Conservation (phyloP, 2,113 vertebrate species). For the Dendropsophus ebraccatus region DNA sequence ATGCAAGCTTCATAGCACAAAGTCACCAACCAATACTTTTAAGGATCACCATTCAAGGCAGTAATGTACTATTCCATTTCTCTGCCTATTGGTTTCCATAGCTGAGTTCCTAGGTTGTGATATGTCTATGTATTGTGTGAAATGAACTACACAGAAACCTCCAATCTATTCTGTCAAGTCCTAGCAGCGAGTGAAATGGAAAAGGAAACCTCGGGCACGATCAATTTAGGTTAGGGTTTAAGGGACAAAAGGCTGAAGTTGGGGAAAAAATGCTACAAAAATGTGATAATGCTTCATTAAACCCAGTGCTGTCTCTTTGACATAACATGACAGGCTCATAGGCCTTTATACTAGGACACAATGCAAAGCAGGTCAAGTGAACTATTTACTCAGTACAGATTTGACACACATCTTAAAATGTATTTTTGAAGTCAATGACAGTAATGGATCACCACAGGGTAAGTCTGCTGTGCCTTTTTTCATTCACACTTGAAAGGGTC, state of each 20-base stretch:
- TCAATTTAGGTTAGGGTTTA: conserved; percentile 42
- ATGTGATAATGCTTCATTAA: conserved; percentile 8
- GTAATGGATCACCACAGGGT: conserved; percentile 12
- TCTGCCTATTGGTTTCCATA: conserved; percentile 1
- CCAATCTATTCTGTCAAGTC: neutral
- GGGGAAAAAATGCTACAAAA: conserved; percentile 28
- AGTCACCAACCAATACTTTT: conserved; percentile 54
- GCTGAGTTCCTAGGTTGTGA: conserved; percentile 42
- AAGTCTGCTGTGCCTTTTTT: conserved; percentile 3
- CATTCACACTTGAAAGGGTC: conserved; percentile 18
- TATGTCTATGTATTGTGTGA: neutral
- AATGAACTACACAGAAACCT: conserved; percentile 29
- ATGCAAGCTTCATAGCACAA: conserved; percentile 43
- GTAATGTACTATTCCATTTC: conserved; percentile 48
- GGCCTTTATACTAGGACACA: conserved; percentile 14
- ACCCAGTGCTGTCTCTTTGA: conserved; percentile 1
- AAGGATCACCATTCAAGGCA: conserved; percentile 51
- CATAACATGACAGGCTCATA: conserved; percentile 20
- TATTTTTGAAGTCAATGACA: conserved; percentile 29
- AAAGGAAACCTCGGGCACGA: conserved; percentile 57
- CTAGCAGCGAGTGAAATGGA: conserved; percentile 55
- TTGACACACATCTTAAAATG: conserved; percentile 16
- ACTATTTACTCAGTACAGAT: neutral
- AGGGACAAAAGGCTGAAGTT: conserved; percentile 15
- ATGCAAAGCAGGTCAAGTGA: conserved; percentile 50